Base-by-base conservation (phyloP, 2,888 invertebrate genomes). In the Ormia ochracea region DNA sequence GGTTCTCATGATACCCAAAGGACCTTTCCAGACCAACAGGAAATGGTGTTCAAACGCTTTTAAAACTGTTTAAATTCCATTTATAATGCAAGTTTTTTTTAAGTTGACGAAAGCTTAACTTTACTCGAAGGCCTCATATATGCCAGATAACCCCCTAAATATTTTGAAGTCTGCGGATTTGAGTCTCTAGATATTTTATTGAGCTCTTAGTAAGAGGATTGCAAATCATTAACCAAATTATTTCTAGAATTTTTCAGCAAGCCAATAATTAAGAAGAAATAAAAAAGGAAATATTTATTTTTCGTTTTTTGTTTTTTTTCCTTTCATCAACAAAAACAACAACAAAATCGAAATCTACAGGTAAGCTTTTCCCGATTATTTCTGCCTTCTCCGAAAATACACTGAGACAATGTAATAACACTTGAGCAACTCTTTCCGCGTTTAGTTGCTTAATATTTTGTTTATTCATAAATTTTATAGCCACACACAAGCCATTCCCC, bases 231-330 rank as follows among this genome's bases (percentile, higher is more conserved):
- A n/a, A 23, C n/a, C 23, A 36, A 45, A 58, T 58, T 45, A 45
- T 69, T 14, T 3, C n/a, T 23, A 19, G 19, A 48, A 48, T 36
- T 36, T 58, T 17, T n/a, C 48, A 45, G 58, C 56, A 68, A 56
- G 23, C 21, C 21, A 41, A 66, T 31, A 38, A 38, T 50, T 23
- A 52, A 17, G 6, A 17, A 26, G 14, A 26, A 50, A 26, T 17
- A 36, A 23, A 36, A 50, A 6, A 21, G 3, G 9, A 19, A 21
- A 9, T 14, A 14, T 6, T 14, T 38, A 1, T 38, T 38, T 38
- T 43, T 5, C 7, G 17, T 6, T 43, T 43, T 4, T 33, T 6
- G 6, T 4, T 33, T 33, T 33, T 2, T 33, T 33, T 5, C 2
- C 10, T 33, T 33, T 3, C 6, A 4, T 28, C 28, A 14, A 17